Conservation (phyloP, 2,113 vertebrate species). For the Trematocara unimaculatum region DNA sequence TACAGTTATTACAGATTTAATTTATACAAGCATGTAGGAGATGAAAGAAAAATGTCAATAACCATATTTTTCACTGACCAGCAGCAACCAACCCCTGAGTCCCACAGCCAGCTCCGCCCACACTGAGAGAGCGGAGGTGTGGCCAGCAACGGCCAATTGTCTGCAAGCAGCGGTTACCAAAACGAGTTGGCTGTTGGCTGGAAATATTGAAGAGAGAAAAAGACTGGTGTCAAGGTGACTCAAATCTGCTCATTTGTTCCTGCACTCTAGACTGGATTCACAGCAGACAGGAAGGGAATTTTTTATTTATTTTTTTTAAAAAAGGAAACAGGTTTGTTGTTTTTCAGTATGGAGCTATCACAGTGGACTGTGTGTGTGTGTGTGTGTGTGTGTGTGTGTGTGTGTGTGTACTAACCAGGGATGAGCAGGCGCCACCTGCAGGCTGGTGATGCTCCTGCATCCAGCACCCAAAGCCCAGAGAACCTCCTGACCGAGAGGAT, state of each 20-base stretch:
- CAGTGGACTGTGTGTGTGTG: background rate
- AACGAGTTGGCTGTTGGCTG: slow-evolving; percentile 87
- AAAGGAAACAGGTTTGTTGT: background rate
- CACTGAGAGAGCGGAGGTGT: slow-evolving; percentile 79
- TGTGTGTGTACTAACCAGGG: slow-evolving; percentile 79
- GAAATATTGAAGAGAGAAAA: slow-evolving; percentile 33
- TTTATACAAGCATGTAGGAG: background rate
- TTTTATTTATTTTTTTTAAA: background rate
- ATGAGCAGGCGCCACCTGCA: slow-evolving; percentile 86
- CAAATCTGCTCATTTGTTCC: background rate
- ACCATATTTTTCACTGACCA: slow-evolving; percentile 66
- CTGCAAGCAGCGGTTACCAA: slow-evolving; percentile 92
- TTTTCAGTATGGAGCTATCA: background rate
- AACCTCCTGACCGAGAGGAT: slow-evolving; percentile 73
- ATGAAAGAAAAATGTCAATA: background rate
- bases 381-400: background rate
- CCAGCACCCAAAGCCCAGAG: slow-evolving; percentile 93
- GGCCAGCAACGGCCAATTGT: slow-evolving; percentile 96
- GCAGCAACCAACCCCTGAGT: slow-evolving; percentile 85
- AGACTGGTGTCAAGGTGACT: background rate
- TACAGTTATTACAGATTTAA: background rate
- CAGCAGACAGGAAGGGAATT: background rate
- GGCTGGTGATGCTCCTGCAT: slow-evolving; percentile 87
- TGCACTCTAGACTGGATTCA: background rate
- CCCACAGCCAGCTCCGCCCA: slow-evolving; percentile 86